Percentiles rank a stretch among this genome's conserved stretches.
Evolutionary conservation across 2,888 invertebrate genomes (phyloP).

Genomic region (Epirrita christyi): DNA sequence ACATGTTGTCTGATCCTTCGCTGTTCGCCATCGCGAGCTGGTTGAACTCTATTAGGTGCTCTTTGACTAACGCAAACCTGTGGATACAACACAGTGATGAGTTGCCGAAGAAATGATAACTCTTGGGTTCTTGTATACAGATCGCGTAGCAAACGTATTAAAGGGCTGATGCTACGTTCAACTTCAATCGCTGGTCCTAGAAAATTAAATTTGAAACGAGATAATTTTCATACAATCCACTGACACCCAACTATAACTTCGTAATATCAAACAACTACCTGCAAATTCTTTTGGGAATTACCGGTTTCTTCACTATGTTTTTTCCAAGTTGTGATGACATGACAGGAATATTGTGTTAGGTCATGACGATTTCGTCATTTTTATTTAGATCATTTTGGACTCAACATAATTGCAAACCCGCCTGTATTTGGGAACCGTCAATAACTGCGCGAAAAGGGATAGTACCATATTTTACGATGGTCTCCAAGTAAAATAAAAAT

Average conservation of each 20-base stretch:
- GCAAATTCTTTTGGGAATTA: no score
- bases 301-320: not conserved
- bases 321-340: not conserved
- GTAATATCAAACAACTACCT: no score
- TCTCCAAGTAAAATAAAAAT: no score
- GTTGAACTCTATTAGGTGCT: constrained; percentile 99
- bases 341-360: not conserved
- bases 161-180: constrained; percentile 2
- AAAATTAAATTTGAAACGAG: constrained; percentile 3
- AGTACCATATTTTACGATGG: no score
- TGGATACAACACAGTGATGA: constrained; percentile 41
- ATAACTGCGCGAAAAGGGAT: no score
- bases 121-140: constrained; percentile 9
- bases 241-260: no score
- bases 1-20: constrained; percentile 98
- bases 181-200: constrained; percentile 13
- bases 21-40: constrained; percentile 99
- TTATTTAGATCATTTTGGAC: no score
- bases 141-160: not conserved
- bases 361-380: no score
- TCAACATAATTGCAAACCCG: no score
- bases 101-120: constrained; percentile 1
- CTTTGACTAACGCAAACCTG: constrained; percentile 97
- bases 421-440: no score
- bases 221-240: not conserved